phyloP scores from a whole-genome alignment of 1,140 invertebrate genomes.

The Trichomalopsis sarcophagae region DNA sequence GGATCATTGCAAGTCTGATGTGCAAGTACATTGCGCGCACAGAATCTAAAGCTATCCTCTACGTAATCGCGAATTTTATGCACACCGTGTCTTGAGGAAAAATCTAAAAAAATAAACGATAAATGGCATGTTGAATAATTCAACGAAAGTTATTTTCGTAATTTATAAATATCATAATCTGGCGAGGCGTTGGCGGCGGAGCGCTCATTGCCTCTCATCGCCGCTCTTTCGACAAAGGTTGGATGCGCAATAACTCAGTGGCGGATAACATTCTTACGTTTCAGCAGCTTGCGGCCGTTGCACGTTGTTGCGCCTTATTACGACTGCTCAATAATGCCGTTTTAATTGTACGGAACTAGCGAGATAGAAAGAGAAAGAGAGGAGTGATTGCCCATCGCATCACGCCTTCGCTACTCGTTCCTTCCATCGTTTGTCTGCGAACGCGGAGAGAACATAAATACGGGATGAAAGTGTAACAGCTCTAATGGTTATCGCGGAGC shows the following conservation, averaged over 20 bases:
- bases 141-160: neutral
- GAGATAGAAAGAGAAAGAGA: neutral
- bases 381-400: constrained; percentile 3
- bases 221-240: neutral
- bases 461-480: no score
- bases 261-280: neutral
- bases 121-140: constrained; percentile 7
- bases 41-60: no score
- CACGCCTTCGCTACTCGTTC: neutral
- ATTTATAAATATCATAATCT: constrained; percentile 5
- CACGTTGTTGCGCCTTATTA: constrained; percentile 31
- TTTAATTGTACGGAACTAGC: constrained; percentile 34
- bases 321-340: constrained; percentile 25
- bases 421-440: no score
- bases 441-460: no score
- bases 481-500: no score
- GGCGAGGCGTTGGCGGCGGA: neutral
- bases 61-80: no score
- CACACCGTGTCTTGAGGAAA: no score
- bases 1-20: no score
- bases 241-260: neutral
- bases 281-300: neutral
- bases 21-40: no score
- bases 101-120: neutral
- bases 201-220: no score